These are phyloP conservation scores for Marcusenius ussheri DNA, from an alignment of 2,113 vertebrate genomes.

Conservation along the genomic window DNA sequence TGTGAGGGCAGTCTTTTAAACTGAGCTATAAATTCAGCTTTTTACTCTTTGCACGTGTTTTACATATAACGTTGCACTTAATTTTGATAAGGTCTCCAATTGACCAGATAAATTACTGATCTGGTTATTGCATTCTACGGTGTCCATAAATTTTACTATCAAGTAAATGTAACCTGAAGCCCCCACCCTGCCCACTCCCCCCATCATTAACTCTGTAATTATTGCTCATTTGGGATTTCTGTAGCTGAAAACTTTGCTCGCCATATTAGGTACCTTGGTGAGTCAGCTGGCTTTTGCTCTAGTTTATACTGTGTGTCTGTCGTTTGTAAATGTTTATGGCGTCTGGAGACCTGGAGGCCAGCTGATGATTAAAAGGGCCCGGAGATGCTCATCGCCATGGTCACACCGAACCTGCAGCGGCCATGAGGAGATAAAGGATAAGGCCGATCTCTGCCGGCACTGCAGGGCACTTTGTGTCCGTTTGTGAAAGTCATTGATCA, in stretches of 20 bases:
- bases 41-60: neutral
- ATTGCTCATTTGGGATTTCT: neutral
- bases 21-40: neutral
- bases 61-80: neutral
- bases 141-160: neutral
- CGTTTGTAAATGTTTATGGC: slow-evolving; percentile 2
- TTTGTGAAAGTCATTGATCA: neutral
- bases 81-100: neutral
- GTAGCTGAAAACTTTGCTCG: neutral
- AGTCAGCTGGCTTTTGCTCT: neutral
- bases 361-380: neutral
- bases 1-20: neutral
- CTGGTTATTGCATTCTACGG: neutral
- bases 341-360: neutral
- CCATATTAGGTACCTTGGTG: neutral
- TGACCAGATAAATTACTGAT: neutral
- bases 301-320: neutral
- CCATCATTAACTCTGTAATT: neutral
- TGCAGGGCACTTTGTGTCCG: neutral
- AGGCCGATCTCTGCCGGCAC: neutral
- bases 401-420: neutral
- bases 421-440: neutral
- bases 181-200: neutral
- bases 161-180: neutral
- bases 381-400: neutral